A percentile compares a stretch with the other conserved stretches of the same genome.
Evolutionary conservation across 2,113 vertebrate genomes (phyloP).

Genomic region (Microtus richardsoni): DNA sequence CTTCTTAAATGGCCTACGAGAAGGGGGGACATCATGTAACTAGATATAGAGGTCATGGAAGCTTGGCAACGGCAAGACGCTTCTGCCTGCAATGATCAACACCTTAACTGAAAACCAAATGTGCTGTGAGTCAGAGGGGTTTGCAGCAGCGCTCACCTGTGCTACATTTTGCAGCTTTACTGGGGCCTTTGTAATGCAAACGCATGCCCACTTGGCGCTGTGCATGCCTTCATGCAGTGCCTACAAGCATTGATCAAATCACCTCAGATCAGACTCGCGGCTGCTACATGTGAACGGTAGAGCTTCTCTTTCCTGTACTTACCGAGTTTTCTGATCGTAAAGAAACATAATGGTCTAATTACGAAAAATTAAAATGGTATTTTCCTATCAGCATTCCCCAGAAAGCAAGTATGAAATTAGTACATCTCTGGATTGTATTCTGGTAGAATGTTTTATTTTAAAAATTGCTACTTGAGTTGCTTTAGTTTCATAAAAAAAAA

Average conservation of each 20-base stretch:
- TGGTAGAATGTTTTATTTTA: neutral
- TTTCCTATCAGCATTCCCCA: neutral
- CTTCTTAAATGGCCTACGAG: neutral
- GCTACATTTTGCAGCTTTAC: neutral
- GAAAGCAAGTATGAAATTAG: neutral
- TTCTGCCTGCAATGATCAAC: neutral
- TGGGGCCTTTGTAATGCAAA: neutral
- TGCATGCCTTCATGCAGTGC: neutral
- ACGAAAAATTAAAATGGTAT: neutral
- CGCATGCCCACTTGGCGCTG: neutral
- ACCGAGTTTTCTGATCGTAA: too few species aligned
- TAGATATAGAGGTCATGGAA: neutral
- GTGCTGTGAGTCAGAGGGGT: neutral
- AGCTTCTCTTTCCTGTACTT: neutral
- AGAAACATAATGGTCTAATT: neutral
- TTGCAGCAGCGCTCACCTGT: neutral
- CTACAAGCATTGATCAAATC: neutral
- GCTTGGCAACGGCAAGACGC: neutral
- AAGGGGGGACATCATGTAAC: neutral
- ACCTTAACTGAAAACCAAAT: neutral
- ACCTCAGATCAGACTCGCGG: neutral
- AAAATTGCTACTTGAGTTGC: neutral
- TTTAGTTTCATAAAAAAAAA: neutral
- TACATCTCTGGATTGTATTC: neutral
- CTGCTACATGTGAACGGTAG: neutral